Conservation (phyloP, 1,140 invertebrate species). For the Hormaphis cornu region DNA sequence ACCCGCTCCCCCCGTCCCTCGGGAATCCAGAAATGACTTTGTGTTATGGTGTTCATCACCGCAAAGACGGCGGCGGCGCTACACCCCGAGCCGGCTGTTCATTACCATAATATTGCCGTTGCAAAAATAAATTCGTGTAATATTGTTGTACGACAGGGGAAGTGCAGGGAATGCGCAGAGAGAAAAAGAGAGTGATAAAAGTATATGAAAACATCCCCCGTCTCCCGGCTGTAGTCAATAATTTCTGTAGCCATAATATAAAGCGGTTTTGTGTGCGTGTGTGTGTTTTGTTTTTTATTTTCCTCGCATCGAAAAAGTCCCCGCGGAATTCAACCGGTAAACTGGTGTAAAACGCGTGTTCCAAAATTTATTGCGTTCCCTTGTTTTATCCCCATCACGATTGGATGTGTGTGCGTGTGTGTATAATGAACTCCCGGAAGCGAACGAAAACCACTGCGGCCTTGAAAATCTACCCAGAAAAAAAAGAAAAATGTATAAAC, state of each 20-base stretch:
- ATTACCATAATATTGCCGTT: conserved; percentile 26
- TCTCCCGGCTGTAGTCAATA: neutral
- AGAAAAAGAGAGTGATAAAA: neutral
- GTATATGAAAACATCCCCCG: neutral
- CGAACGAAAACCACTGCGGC: no score
- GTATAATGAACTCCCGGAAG: no score
- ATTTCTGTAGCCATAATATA: neutral
- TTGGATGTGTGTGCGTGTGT: no score
- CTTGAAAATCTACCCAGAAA: no score
- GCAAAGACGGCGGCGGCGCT: neutral
- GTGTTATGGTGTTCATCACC: conserved; percentile 5
- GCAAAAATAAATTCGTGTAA: conserved; percentile 11
- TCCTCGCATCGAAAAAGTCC: neutral
- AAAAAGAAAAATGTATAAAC: no score
- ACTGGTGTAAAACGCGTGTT: neutral
- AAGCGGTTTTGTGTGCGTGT: no score
- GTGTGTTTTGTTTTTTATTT: no score
- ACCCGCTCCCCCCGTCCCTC: neutral
- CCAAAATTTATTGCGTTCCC: neutral
- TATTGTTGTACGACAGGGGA: no score
- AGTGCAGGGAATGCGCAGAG: neutral
- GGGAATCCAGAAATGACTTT: conserved; percentile 14
- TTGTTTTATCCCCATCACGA: neutral
- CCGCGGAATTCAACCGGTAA: neutral
- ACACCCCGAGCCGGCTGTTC: neutral